A percentile compares a stretch with the other conserved stretches of the same genome.
phyloP scores from a whole-genome alignment of 2,797 vertebrate genomes.

The Threskiornis aethiopicus region DNA sequence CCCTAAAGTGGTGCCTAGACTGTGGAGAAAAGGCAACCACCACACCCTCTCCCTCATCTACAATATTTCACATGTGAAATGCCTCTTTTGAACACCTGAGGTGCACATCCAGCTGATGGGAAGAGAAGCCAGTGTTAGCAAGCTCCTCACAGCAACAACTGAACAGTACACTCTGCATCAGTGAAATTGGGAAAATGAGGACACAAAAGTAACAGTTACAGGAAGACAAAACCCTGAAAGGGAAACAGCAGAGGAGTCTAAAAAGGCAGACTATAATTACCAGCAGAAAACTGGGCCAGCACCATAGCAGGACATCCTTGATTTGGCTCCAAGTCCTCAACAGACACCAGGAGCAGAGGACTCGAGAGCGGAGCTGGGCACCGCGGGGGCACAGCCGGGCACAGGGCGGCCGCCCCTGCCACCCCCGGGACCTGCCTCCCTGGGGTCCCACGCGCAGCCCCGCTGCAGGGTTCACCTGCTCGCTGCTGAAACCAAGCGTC shows the following conservation, averaged over 20 bases:
- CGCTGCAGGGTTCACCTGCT: rapidly evolving
- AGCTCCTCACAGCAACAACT: neutral
- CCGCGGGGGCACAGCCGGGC: rapidly evolving
- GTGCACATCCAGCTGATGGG: neutral
- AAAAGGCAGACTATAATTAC: neutral
- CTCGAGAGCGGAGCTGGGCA: neutral
- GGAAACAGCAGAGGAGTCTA: neutral
- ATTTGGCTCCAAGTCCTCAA: neutral
- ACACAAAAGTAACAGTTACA: neutral
- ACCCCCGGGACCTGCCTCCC: neutral
- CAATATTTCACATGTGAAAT: neutral
- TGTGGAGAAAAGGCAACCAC: neutral
- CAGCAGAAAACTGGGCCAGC: neutral
- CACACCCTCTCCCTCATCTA: neutral
- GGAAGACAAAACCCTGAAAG: neutral
- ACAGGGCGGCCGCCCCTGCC: neutral
- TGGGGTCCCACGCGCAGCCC: rapidly evolving
- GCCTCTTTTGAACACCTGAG: neutral
- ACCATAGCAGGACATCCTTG: neutral
- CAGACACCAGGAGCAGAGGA: neutral
- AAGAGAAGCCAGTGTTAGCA: neutral
- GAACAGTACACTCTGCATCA: neutral
- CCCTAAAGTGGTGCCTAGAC: neutral
- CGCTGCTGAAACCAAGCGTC: too few relatives aligned
- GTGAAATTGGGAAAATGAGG: neutral